A percentile compares a stretch with the other conserved stretches of the same genome.
phyloP scores from a whole-genome alignment of 2,888 invertebrate genomes.

The Pristionchus entomophagus region DNA sequence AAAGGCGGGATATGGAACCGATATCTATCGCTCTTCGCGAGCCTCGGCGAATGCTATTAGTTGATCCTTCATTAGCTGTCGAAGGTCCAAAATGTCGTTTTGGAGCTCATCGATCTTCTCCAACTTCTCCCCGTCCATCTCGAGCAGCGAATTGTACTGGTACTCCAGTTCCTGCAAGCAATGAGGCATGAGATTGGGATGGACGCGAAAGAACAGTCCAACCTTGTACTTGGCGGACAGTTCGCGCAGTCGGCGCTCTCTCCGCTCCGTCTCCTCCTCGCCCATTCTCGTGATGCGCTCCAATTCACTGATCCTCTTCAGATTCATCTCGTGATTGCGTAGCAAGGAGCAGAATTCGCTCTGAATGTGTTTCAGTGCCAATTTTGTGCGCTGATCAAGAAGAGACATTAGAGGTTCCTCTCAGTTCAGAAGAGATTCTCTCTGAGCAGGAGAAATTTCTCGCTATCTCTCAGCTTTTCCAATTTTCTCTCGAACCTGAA shows the following conservation, averaged over 20 bases:
- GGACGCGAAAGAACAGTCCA: background rate
- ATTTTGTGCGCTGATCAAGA: too few relatives aligned
- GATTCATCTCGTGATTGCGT: constrained; percentile 42
- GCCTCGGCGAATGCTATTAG: constrained; percentile 40
- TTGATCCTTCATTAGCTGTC: constrained; percentile 55
- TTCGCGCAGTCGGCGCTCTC: background rate
- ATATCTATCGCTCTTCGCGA: background rate
- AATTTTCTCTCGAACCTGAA: background rate
- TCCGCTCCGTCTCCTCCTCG: constrained; percentile 30
- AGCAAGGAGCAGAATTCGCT: constrained; percentile 35
- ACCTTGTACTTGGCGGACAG: constrained; percentile 43
- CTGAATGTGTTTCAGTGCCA: background rate
- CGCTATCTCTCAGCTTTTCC: background rate
- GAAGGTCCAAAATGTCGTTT: constrained; percentile 58
- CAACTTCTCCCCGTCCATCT: constrained; percentile 61
- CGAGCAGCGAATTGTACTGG: constrained; percentile 51
- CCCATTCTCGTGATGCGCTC: constrained; percentile 10
- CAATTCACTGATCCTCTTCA: constrained; percentile 43
- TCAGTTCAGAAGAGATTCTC: background rate
- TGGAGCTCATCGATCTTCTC: constrained; percentile 60
- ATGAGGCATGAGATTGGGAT: background rate
- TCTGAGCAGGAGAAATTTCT: too few relatives aligned
- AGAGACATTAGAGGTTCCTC: too few relatives aligned
- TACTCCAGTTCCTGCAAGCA: constrained; percentile 49
- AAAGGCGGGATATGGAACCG: background rate